phyloP scores from a whole-genome alignment of 2,888 invertebrate species.

The Agrochola macilenta region DNA sequence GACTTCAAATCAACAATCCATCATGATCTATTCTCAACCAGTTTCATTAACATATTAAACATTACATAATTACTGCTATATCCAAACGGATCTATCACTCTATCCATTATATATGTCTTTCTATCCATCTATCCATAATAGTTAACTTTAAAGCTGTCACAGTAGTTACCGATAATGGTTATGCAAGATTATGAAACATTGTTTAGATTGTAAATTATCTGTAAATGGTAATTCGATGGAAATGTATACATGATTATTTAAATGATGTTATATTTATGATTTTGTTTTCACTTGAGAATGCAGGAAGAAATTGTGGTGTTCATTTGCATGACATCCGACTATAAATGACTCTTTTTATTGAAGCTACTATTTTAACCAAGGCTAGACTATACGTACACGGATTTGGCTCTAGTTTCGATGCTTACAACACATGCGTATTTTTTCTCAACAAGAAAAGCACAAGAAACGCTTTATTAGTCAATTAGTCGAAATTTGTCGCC shows the following conservation, averaged over 20 bases:
- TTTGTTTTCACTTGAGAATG: constrained; percentile 25
- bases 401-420: not conserved
- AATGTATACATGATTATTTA: constrained; percentile 37
- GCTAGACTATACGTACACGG: not conserved
- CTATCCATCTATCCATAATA: constrained; percentile 15
- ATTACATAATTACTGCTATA: constrained; percentile 49
- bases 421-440: not conserved
- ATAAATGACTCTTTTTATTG: not conserved
- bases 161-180: constrained; percentile 26
- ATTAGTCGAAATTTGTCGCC: too few species aligned
- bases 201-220: constrained; percentile 32
- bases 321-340: constrained; percentile 3
- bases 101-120: too few species aligned
- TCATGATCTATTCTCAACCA: constrained; percentile 31
- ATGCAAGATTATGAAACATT: constrained; percentile 33
- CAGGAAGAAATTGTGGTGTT: not conserved
- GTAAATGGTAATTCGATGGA: constrained; percentile 23
- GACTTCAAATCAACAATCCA: constrained; percentile 37
- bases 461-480: too few species aligned
- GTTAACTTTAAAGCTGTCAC: constrained; percentile 34
- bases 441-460: not conserved
- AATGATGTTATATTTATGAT: constrained; percentile 39
- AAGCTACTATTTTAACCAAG: not conserved
- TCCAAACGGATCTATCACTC: constrained; percentile 30
- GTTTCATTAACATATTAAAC: constrained; percentile 46